phyloP scores from a whole-genome alignment of 2,888 invertebrate genomes.

The Zootermopsis nevadensis region DNA sequence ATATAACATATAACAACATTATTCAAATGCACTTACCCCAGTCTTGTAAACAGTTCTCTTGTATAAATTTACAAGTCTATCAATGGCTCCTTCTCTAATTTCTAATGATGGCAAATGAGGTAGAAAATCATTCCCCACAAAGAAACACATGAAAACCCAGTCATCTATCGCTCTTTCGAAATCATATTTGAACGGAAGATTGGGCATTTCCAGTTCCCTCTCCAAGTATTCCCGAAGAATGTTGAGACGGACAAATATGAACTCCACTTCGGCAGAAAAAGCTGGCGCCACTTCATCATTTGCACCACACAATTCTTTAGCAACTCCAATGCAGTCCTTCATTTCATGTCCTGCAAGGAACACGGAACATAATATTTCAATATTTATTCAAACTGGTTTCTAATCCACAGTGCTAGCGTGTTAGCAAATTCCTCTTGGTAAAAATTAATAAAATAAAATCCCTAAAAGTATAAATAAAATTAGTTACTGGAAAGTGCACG shows the following conservation, averaged over 20 bases:
- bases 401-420: too few species aligned
- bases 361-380: neutral
- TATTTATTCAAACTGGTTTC: too few species aligned
- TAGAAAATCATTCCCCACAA: slow-evolving; percentile 98
- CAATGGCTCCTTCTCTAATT: slow-evolving; percentile 97
- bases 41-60: slow-evolving; percentile 95
- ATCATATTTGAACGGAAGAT: slow-evolving; percentile 92
- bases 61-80: slow-evolving; percentile 90
- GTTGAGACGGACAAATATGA: slow-evolving; percentile 92
- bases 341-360: slow-evolving; percentile 83
- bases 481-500: slow-evolving; percentile 53
- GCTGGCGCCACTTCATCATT: slow-evolving; percentile 69
- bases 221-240: slow-evolving; percentile 95
- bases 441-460: too few species aligned
- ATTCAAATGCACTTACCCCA: slow-evolving; percentile 68
- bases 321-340: slow-evolving; percentile 88
- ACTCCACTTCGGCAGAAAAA: slow-evolving; percentile 82
- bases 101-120: slow-evolving; percentile 98
- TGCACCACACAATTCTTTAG: slow-evolving; percentile 69
- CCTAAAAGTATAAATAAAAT: too few species aligned
- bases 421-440: too few species aligned
- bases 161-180: slow-evolving; percentile 97
- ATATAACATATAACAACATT: too few species aligned
- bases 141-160: slow-evolving; percentile 99
- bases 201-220: slow-evolving; percentile 88